Evolutionary conservation across 1,140 invertebrate genomes (phyloP), one percentile per base, ranked within the genome.

Genomic region (Rhyacophila brunnea): DNA sequence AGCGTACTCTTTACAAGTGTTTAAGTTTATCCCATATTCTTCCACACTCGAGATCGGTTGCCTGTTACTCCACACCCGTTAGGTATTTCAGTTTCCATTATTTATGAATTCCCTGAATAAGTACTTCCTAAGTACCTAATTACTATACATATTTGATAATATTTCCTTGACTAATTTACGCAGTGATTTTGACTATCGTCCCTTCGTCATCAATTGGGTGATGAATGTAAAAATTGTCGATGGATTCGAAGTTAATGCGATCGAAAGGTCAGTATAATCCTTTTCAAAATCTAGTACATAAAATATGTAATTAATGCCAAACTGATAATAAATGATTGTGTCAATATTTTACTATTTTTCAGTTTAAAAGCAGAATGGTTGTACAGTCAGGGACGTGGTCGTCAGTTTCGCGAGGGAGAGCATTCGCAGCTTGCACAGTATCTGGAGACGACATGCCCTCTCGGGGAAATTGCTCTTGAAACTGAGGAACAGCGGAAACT

Each of bases 351-450:
- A n/a, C n/a, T n/a, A 14, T 45, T 45, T 48, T 44, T 45, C 74
- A 94, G 93, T 72, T 81, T 95, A 56, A 92, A 93, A 80, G 93
- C 91, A n/a, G 93, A 96, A 72, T 96, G 93, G 93, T 76, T 96
- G 42, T 95, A 94, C 73, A 94, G 91, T 63, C 93, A 96, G 80
- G 93, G 93, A 17, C 85, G 90, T 69, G 93, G 93, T 10, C 83
- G 92, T 55, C 88, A 93, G 72, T 95, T 90, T 78, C 86, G 88
- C 43, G 78, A 87, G 19, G 93, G 93, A 3, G 90, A 96, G 70
- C 93, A 96, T 66, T 71, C 80, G 10, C 83, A 87, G 52, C 70
- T 95, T n/a, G 84, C 88, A 19, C 87, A 92, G 60, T 96, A 96
- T 75, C 77, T 96, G 9, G 82, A 85, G 6, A 83, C 85, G 15